Conservation (phyloP, 2,888 invertebrate genomes). For the Serrognathus titanus region DNA sequence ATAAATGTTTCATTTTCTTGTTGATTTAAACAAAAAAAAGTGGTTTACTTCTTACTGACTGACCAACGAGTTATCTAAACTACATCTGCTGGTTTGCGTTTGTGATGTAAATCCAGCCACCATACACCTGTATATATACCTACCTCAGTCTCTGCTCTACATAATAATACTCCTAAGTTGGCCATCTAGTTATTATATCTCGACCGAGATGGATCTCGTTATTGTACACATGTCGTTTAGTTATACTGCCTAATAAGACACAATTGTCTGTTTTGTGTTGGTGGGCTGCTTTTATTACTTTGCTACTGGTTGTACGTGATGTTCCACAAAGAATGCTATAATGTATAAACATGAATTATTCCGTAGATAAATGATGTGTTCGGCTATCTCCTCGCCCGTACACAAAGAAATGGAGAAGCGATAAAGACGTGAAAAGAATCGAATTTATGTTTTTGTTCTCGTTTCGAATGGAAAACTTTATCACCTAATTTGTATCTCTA, state of each 20-base stretch:
- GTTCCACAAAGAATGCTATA: constrained; percentile 19
- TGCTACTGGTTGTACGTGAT: constrained; percentile 29
- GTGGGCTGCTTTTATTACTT: constrained; percentile 25
- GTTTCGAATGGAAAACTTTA: background rate
- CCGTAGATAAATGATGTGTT: constrained; percentile 19
- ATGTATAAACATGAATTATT: constrained; percentile 27
- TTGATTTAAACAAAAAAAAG: constrained; percentile 4
- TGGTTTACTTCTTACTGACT: constrained; percentile 17
- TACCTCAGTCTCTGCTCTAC: constrained; percentile 36
- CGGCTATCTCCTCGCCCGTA: constrained; percentile 3
- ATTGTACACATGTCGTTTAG: constrained; percentile 39
- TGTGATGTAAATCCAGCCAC: constrained; percentile 39
- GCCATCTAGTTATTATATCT: constrained; percentile 30
- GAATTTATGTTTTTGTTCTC: constrained; percentile 15
- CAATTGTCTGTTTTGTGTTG: constrained; percentile 36
- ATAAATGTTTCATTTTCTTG: too few species aligned
- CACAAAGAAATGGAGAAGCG: constrained; percentile 14
- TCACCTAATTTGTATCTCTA: too few species aligned
- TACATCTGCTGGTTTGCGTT: constrained; percentile 40
- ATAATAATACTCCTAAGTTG: constrained; percentile 37
- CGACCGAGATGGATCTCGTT: constrained; percentile 34
- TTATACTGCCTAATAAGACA: constrained; percentile 41
- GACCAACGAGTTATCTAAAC: constrained; percentile 34
- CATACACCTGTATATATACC: constrained; percentile 38
- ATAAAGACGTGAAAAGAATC: constrained; percentile 19